Evolutionary conservation across 2,797 vertebrate genomes (phyloP).

Genomic region (Cheirogaleus major): DNA sequence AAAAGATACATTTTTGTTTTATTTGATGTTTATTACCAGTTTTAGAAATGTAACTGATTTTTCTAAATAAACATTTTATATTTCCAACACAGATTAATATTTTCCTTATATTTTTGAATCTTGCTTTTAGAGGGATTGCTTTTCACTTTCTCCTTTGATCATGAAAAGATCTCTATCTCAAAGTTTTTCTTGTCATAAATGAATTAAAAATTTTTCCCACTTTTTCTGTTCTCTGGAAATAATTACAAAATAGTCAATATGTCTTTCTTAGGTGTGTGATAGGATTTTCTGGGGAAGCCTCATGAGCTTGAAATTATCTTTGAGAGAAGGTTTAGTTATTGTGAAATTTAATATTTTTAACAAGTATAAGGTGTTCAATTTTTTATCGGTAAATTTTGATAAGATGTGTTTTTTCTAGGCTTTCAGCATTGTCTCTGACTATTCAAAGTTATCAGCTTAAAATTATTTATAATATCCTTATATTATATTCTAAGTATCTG

Average conservation of each 20-base stretch:
- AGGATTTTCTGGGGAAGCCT: not conserved
- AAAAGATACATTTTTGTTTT: not conserved
- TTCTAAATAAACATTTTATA: not conserved
- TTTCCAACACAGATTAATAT: not conserved
- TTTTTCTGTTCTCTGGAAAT: not conserved
- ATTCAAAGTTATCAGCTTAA: not conserved
- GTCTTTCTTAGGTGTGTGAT: not conserved
- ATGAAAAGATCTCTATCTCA: not conserved
- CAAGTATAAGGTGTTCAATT: not conserved
- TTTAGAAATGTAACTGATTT: not conserved
- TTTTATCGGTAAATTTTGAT: not conserved
- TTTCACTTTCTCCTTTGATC: not conserved
- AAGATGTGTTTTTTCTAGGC: not conserved
- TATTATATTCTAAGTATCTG: not conserved
- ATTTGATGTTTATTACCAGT: not conserved
- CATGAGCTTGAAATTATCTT: not conserved
- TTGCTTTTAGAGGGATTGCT: not conserved
- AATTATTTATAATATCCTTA: not conserved
- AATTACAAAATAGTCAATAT: not conserved
- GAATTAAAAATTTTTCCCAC: not conserved
- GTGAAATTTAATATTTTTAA: not conserved
- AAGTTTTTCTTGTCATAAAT: not conserved
- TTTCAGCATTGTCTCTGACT: not conserved
- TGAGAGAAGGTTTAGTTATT: not conserved
- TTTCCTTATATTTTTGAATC: not conserved